These are phyloP conservation scores for Columba guinea DNA, from an alignment of 2,797 vertebrate species.

Conservation along the genomic window DNA sequence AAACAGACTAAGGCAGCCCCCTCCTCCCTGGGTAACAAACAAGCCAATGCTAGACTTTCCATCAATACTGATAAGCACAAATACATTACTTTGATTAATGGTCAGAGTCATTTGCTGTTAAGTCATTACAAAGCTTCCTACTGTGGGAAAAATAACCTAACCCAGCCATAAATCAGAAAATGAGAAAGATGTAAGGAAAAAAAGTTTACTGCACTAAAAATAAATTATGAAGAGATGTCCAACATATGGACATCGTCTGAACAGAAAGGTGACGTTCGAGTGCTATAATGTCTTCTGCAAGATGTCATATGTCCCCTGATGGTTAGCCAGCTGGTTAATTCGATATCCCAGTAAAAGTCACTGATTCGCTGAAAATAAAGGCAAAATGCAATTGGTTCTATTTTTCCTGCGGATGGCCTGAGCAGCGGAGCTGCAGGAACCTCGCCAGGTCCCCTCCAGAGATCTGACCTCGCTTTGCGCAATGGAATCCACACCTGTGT, in stretches of 20 bases:
- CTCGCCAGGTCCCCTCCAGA: not conserved
- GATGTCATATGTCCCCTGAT: not conserved
- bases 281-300: not conserved
- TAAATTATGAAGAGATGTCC: not conserved
- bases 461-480: accelerated
- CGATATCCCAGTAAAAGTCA: not conserved
- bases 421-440: not conserved
- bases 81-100: not conserved
- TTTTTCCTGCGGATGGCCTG: too few relatives aligned
- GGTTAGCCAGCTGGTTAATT: not conserved
- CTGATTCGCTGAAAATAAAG: not conserved
- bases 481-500: not conserved
- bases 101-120: not conserved
- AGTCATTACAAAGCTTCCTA: not conserved
- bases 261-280: not conserved
- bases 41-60: not conserved
- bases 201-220: not conserved
- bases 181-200: not conserved
- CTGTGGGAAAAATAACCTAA: not conserved
- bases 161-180: not conserved
- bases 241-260: not conserved
- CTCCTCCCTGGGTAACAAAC: not conserved
- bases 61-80: not conserved
- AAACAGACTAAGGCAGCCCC: not conserved
- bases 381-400: not conserved